These are phyloP conservation scores for Eolophus roseicapilla DNA, from an alignment of 2,113 vertebrate species.

Conservation along the genomic window DNA sequence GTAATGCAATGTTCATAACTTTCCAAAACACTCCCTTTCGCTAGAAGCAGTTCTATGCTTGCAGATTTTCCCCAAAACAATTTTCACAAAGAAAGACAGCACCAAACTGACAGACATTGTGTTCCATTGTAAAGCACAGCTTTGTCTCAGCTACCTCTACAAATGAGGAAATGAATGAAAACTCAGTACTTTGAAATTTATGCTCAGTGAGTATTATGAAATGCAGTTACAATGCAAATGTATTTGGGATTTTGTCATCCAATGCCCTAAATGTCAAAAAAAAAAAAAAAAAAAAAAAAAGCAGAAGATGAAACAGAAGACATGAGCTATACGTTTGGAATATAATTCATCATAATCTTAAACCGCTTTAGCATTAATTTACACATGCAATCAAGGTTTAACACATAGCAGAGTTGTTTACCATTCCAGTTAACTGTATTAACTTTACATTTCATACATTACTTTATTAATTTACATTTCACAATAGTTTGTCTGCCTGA, in stretches of 20 bases:
- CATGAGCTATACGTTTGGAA: not conserved
- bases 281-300: not conserved
- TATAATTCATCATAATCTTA: not conserved
- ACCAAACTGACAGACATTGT: not conserved
- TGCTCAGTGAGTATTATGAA: not conserved
- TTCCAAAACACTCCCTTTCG: not conserved
- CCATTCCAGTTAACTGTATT: conserved; percentile 34
- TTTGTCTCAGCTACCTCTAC: not conserved
- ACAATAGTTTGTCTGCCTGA: conserved; percentile 26
- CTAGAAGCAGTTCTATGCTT: not conserved
- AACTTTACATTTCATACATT: conserved; percentile 47
- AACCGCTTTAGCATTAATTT: conserved; percentile 22
- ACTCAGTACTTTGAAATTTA: not conserved
- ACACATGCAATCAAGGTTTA: conserved; percentile 9
- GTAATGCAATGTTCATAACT: not conserved
- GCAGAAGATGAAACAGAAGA: not conserved
- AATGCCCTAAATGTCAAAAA: not conserved
- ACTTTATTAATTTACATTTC: conserved; percentile 7
- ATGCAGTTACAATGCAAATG: not conserved
- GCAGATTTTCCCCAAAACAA: not conserved
- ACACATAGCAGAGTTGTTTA: conserved; percentile 14
- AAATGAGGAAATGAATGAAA: not conserved
- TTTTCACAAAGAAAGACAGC: not conserved
- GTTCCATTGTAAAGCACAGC: not conserved
- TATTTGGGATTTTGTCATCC: not conserved